Percentiles rank a stretch among this genome's conserved stretches.
Conservation (phyloP, 2,797 vertebrate genomes). For the Lagodon rhomboides region DNA sequence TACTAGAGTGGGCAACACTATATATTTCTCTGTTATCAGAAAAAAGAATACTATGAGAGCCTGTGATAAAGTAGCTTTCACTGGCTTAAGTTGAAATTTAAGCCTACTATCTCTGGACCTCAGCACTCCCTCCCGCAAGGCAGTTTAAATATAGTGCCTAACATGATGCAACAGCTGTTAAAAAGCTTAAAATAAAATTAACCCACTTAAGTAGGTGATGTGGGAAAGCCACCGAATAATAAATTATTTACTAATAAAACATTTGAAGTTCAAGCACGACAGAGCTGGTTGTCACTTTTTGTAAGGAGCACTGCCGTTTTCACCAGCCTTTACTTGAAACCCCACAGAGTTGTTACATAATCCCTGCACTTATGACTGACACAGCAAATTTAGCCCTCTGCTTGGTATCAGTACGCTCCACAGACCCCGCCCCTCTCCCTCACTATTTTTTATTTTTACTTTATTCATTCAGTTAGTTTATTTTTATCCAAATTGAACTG, state of each 20-base stretch:
- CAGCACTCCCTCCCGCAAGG: constrained; percentile 63
- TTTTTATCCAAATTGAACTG: background rate
- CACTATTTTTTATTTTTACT: background rate
- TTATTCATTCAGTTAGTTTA: background rate
- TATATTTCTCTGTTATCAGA: constrained; percentile 30
- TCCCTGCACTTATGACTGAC: constrained; percentile 24
- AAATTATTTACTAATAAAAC: constrained; percentile 27
- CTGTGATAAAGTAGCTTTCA: constrained; percentile 41
- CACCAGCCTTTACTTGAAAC: constrained; percentile 20
- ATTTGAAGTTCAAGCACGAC: constrained; percentile 30
- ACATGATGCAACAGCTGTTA: constrained; percentile 83
- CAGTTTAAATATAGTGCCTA: constrained; percentile 79
- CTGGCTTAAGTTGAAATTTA: constrained; percentile 70
- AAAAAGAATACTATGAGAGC: constrained; percentile 29
- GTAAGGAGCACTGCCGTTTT: background rate
- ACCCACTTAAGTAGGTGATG: constrained; percentile 55
- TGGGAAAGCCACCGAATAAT: constrained; percentile 44
- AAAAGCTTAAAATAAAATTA: constrained; percentile 78
- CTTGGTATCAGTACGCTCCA: constrained; percentile 36
- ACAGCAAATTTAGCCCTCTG: constrained; percentile 39
- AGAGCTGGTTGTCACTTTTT: constrained; percentile 16
- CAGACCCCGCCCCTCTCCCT: background rate
- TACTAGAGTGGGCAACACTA: constrained; percentile 1
- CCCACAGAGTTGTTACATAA: constrained; percentile 35
- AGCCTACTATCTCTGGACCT: constrained; percentile 67